Evolutionary conservation across 2,888 invertebrate genomes (phyloP), one percentile per base, ranked within the genome.

Genomic region (Volucella bombylans): DNA sequence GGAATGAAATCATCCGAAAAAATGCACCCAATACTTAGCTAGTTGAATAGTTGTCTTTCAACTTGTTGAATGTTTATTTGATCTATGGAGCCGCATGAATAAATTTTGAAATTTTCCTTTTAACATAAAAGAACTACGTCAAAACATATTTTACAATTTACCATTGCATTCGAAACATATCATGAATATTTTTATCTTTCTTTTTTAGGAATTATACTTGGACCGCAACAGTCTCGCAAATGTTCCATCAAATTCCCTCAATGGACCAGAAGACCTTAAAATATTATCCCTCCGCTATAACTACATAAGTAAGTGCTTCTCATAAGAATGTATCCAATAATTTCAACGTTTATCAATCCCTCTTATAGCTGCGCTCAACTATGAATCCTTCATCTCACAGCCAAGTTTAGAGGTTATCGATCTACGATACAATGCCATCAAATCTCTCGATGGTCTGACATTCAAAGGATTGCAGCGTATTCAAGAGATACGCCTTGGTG

Each of bases 191-290:
- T 47, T n/a, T 23, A 11, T 18, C 12, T 59, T 15, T n/a, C 10
- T 52, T 81, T 86, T 92, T 15, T 93, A 97, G 95, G 95, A 96
- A 89, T 93, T 98, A 68, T 94, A 95, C 88, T 92, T 98, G 89
- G 96, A 97, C 90, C 93, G 95, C 74, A 98, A 98, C 91, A 95
- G 95, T 89, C 93, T 98, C 87, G 94, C 94, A 52, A 92, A 93
- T 11, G 94, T 97, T 39, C 97, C 97, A 12, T 95, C 95, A 39
- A 93, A 94, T 47, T 96, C 97, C 1, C 92, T 97, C 23, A 96
- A 97, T 89, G 97, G 97, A 45, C 97, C 97, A 9, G 94, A 93
- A 88, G 93, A 94, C 38, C 92, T 97, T 77, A 94, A 94, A 90
- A 93, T 95, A 82, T 92, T 98, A 43, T 95, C 96, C 0, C 92